Conservation (phyloP, 1,140 invertebrate species). For the Plutomurus gul region DNA sequence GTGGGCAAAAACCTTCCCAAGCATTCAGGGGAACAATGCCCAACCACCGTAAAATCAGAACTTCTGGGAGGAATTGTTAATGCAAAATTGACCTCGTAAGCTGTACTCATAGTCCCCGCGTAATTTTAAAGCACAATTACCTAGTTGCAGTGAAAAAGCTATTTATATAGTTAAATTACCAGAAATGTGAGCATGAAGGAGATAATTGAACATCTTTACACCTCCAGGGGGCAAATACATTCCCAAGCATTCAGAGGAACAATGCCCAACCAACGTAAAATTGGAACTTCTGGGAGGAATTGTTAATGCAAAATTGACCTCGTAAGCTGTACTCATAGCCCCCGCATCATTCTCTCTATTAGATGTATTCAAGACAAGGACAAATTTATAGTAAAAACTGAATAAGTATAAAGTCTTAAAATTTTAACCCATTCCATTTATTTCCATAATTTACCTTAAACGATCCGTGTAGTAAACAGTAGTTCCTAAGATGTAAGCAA, state of each 20-base stretch:
- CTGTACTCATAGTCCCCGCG: not conserved
- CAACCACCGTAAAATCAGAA: not conserved
- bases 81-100: not conserved
- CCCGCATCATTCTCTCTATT: not conserved
- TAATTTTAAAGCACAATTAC: too few relatives aligned
- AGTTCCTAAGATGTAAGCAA: too few relatives aligned
- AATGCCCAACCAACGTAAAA: not conserved
- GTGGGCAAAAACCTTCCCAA: not conserved
- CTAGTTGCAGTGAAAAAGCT: too few relatives aligned
- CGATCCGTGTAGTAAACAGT: slow-evolving; percentile 4
- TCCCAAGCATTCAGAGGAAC: not conserved
- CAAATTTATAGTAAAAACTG: too few relatives aligned
- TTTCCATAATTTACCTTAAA: not conserved
- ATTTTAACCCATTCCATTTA: not conserved
- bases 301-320: not conserved
- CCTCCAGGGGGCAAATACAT: not conserved
- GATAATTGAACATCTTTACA: not conserved
- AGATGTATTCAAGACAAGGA: too few relatives aligned
- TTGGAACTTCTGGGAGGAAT: not conserved
- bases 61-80: not conserved
- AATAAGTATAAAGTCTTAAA: not conserved
- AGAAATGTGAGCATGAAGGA: not conserved
- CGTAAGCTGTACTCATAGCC: not conserved
- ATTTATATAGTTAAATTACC: too few relatives aligned
- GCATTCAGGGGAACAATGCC: not conserved